Conservation (phyloP, 1,140 invertebrate genomes). For the Oscheius sp. region DNA sequence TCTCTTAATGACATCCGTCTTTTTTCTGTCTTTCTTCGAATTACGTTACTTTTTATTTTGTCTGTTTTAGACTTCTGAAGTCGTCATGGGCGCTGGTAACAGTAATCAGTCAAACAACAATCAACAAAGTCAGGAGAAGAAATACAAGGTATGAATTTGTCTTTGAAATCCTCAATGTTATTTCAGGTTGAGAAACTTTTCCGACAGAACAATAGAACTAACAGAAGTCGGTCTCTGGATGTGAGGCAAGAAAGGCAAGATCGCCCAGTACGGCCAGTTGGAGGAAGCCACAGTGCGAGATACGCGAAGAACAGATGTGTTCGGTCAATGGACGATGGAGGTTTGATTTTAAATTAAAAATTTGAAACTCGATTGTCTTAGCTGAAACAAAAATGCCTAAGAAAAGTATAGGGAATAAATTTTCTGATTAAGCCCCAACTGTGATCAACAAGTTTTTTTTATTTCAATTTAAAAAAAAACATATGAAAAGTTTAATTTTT, state of each 20-base stretch:
- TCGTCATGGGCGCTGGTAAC: conserved; percentile 1
- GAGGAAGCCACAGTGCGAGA: conserved; percentile 21
- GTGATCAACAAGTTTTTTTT: too few species aligned
- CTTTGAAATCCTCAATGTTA: background rate
- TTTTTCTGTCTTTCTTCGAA: background rate
- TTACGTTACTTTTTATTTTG: too few species aligned
- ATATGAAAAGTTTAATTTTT: too few species aligned
- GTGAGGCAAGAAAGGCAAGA: conserved; percentile 8
- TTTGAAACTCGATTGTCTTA: too few species aligned
- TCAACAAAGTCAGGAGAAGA: conserved; percentile 13
- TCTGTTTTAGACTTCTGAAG: too few species aligned
- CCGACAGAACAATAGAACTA: conserved; percentile 25
- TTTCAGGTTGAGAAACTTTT: conserved; percentile 30
- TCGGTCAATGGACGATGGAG: conserved; percentile 6
- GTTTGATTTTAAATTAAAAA: too few species aligned
- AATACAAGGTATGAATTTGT: conserved; percentile 6
- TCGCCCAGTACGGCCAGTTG: conserved; percentile 12
- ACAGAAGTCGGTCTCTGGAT: conserved; percentile 29
- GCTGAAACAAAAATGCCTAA: background rate
- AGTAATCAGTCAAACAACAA: background rate
- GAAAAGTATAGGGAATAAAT: background rate
- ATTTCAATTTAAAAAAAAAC: too few species aligned
- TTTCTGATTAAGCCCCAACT: too few species aligned
- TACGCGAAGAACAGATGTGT: conserved; percentile 21
- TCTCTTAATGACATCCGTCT: background rate